Percentiles rank a stretch among this genome's conserved stretches.
These are phyloP conservation scores for Urocolius indicus DNA, from an alignment of 2,113 vertebrate species.

Conservation along the genomic window DNA sequence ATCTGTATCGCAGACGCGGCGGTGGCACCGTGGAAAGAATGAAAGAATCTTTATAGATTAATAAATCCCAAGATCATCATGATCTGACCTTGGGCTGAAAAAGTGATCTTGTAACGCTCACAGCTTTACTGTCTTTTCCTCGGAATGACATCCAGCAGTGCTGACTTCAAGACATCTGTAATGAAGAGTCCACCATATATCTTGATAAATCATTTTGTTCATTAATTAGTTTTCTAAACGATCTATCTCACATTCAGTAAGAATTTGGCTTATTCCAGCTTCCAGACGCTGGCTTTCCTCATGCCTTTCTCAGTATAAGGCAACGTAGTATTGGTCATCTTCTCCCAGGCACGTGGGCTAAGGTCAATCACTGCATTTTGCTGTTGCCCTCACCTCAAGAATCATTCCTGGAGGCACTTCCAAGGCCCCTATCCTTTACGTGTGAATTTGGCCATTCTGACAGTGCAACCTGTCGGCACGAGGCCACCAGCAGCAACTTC, in stretches of 20 bases:
- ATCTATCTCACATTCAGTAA: neutral
- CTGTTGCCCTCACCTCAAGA: neutral
- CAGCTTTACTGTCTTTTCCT: neutral
- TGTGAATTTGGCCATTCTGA: neutral
- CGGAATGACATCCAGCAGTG: neutral
- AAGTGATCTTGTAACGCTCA: neutral
- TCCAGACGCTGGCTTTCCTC: neutral
- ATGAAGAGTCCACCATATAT: neutral
- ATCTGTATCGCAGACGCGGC: neutral
- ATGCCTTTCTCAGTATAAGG: neutral
- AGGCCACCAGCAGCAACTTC: neutral
- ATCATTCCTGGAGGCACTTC: neutral
- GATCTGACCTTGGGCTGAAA: neutral
- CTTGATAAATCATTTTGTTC: neutral
- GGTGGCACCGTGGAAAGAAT: neutral
- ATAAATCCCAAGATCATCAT: neutral
- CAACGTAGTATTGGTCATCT: rapidly evolving
- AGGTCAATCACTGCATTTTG: neutral
- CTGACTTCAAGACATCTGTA: neutral
- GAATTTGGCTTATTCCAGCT: neutral
- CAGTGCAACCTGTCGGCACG: neutral
- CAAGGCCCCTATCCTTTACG: neutral
- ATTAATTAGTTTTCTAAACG: neutral
- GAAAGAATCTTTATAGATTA: neutral
- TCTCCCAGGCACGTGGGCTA: neutral